Base-by-base conservation (phyloP, 2,888 invertebrate species). In the Ametastegia equiseti region DNA sequence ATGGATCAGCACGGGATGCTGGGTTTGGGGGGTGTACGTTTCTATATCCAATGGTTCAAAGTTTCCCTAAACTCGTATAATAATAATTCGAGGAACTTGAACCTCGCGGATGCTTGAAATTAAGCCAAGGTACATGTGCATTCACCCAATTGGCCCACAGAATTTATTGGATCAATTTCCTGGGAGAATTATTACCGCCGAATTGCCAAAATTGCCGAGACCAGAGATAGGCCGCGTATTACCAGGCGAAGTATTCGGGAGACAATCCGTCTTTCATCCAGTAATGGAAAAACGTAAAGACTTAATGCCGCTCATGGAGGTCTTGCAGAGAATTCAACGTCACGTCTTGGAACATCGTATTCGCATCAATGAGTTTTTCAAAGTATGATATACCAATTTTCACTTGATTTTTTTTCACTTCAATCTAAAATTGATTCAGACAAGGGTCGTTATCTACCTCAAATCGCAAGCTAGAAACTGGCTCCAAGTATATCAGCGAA, bases 361-460 rank as follows among this genome's bases (percentile, higher is more conserved):
- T 77, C 92, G 96, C 67, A 94, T 95, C 42, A 93, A 93, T 0
- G 95, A 96, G 87, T 96, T 96, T 88, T 95, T 97, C 82, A 94
- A 94, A 92, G 95, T 95, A 50, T 33, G 57, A 67, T 39, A 27
- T 65, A 15, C 1, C 6, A 50, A 47, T 75, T 27, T 65, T 7
- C n/a, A 65, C 19, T 78, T 60, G 81, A 23, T 81, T n/a, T 27
- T 80, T 3, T 19, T 42, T 79, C 19, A 13, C 39, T 6, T 4
- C 54, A 54, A 45, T 54, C 71, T 65, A 19, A 23, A 2, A 54
- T 19, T 23, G 54, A 54, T 11, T 33, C n/a, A n/a, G n/a, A n/a
- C n/a, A 30, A 5, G 39, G 0, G 47, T 30, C 54, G 27, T n/a
- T n/a, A n/a, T n/a, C n/a, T n/a, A n/a, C n/a, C n/a, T n/a, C n/a